phyloP scores from a whole-genome alignment of 2,797 vertebrate genomes.

The Tachyglossus aculeatus region DNA sequence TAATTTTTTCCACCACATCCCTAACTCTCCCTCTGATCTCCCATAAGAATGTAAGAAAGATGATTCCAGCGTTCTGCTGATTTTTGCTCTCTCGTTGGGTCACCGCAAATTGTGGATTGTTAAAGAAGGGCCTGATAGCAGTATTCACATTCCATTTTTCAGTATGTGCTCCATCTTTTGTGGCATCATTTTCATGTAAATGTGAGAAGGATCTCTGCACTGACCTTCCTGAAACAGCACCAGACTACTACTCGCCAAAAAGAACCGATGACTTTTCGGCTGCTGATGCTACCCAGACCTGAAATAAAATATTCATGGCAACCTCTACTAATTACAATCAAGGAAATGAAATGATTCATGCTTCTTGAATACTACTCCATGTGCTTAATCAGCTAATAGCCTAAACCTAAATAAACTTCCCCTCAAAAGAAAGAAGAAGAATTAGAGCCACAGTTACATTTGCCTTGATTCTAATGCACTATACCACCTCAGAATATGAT shows the following conservation, averaged over 20 bases:
- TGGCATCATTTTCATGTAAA: not conserved
- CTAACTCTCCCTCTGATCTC: no score
- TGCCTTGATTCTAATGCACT: conserved; percentile 21
- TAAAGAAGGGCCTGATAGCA: no score
- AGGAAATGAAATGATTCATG: conserved; percentile 15
- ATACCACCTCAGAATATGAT: conserved; percentile 22
- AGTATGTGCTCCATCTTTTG: not conserved
- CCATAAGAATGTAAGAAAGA: no score
- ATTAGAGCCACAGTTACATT: conserved; percentile 19
- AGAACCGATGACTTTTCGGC: not conserved
- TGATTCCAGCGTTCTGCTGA: no score
- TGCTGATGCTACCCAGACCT: conserved; percentile 20
- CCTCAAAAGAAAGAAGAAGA: conserved; percentile 7
- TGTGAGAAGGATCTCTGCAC: not conserved
- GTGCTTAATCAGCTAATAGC: conserved; percentile 24
- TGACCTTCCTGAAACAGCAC: not conserved
- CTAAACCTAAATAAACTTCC: conserved; percentile 49
- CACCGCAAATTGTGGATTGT: no score
- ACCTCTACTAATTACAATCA: conserved; percentile 5
- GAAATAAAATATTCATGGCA: conserved; percentile 39
- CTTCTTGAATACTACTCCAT: conserved; percentile 30
- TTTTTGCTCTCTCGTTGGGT: no score
- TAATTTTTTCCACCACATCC: no score
- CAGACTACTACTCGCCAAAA: not conserved
- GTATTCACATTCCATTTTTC: no score